Conservation (phyloP, 92 coral and sea anemone species). For the Hydrozoanthus gracilis region DNA sequence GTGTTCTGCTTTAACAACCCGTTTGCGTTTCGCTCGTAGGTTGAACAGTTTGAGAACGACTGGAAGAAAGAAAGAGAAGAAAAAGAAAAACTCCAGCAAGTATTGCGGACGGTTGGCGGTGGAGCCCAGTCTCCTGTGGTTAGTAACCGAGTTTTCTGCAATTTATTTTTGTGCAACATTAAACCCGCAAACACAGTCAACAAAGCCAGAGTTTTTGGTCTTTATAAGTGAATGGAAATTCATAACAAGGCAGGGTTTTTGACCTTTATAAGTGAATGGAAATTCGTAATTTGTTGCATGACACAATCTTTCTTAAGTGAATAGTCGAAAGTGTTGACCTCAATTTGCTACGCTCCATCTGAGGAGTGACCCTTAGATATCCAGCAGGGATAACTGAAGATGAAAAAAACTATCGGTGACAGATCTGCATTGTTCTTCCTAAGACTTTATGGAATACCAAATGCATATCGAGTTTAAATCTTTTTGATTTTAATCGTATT, state of each 20-base stretch:
- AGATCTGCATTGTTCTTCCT: too few relatives aligned
- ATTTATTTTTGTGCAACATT: too few relatives aligned
- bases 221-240: background rate
- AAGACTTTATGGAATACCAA: too few relatives aligned
- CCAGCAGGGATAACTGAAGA: too few relatives aligned
- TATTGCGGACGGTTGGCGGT: constrained; percentile 41
- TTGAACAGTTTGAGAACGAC: constrained; percentile 79
- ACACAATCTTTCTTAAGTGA: too few relatives aligned
- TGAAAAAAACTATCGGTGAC: too few relatives aligned
- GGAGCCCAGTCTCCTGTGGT: constrained; percentile 14
- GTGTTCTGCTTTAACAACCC: background rate
- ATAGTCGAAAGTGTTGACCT: too few relatives aligned
- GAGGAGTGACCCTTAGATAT: too few relatives aligned
- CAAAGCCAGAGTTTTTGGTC: background rate
- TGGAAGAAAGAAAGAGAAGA: constrained; percentile 86
- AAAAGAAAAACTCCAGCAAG: constrained; percentile 82
- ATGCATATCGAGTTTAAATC: too few relatives aligned
- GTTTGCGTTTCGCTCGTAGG: constrained; percentile 39
- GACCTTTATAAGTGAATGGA: background rate
- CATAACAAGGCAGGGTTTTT: background rate
- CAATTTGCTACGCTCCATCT: too few relatives aligned
- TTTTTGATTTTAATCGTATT: too few relatives aligned
- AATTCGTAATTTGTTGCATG: too few relatives aligned
- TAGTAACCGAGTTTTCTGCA: background rate
- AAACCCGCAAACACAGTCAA: background rate